A percentile compares a stretch with the other conserved stretches of the same genome.
phyloP scores from a whole-genome alignment of 2,888 invertebrate species.

The Drosophila anomalata region DNA sequence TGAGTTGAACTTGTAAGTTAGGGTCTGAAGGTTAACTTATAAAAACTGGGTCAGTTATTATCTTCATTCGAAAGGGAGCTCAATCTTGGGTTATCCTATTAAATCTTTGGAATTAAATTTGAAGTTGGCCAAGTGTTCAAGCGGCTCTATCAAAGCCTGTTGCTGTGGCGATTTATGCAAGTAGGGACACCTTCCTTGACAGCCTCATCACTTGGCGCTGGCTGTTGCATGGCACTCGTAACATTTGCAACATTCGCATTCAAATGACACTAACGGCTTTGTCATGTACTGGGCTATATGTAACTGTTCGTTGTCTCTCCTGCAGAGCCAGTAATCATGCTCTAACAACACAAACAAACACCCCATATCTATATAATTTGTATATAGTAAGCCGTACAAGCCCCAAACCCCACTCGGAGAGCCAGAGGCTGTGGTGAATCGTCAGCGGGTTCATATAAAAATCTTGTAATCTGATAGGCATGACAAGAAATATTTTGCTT shows the following conservation, averaged over 20 bases:
- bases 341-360: slow-evolving; percentile 68
- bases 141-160: slow-evolving; percentile 40
- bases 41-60: slow-evolving; percentile 31
- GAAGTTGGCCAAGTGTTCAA: slow-evolving; percentile 9
- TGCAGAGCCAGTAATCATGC: slow-evolving; percentile 74
- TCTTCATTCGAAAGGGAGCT: slow-evolving; percentile 1
- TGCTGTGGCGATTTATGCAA: slow-evolving; percentile 28
- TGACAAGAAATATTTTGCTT: slow-evolving; percentile 80
- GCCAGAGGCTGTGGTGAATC: slow-evolving; percentile 55
- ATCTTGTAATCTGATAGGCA: slow-evolving; percentile 79
- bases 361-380: slow-evolving; percentile 37
- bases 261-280: slow-evolving; percentile 79
- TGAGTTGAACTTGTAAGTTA: slow-evolving; percentile 17
- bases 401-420: slow-evolving; percentile 11
- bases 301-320: slow-evolving; percentile 37
- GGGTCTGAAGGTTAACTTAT: slow-evolving; percentile 26
- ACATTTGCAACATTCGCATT: slow-evolving; percentile 61
- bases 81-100: slow-evolving; percentile 5
- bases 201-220: slow-evolving; percentile 54
- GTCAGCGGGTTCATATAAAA: slow-evolving; percentile 73
- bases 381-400: slow-evolving; percentile 8
- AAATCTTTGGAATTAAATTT: slow-evolving; percentile 8
- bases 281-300: slow-evolving; percentile 58
- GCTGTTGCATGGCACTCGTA: slow-evolving; percentile 52
- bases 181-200: slow-evolving; percentile 44